phyloP scores from a whole-genome alignment of 2,888 invertebrate species.

The Heliconius ismenius region DNA sequence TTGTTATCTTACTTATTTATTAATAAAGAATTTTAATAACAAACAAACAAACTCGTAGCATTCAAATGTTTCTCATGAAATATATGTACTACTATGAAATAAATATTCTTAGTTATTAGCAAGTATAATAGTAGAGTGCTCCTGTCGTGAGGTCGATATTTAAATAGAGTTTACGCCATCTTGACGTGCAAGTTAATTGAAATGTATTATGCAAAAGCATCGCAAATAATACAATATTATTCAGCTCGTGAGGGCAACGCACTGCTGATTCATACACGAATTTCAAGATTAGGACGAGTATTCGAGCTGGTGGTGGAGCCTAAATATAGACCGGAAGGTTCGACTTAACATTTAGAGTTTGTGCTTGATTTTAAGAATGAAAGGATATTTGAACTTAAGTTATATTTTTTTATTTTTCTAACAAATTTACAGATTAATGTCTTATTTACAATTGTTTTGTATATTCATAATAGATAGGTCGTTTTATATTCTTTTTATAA shows the following conservation, averaged over 20 bases:
- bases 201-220: constrained; percentile 68
- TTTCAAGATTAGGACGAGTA: constrained; percentile 57
- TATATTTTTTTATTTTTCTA: not conserved
- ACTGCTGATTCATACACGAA: constrained; percentile 56
- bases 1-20: too few relatives aligned
- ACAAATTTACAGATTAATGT: not conserved
- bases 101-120: constrained; percentile 49
- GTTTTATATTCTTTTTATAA: too few relatives aligned
- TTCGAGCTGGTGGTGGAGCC: constrained; percentile 52
- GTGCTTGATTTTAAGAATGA: constrained; percentile 33
- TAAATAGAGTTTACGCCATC: constrained; percentile 65
- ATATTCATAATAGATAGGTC: too few relatives aligned
- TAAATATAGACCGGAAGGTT: constrained; percentile 54
- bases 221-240: constrained; percentile 46
- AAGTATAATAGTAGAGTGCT: constrained; percentile 54
- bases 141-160: constrained; percentile 68
- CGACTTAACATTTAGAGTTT: constrained; percentile 37
- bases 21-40: too few relatives aligned
- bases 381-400: not conserved
- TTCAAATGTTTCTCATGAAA: constrained; percentile 15
- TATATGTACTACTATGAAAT: constrained; percentile 38
- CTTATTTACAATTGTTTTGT: not conserved
- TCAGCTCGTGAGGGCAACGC: constrained; percentile 51
- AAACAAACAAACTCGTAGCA: too few relatives aligned
- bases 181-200: constrained; percentile 70